These are phyloP conservation scores for Ptilonorhynchus violaceus DNA, from an alignment of 2,113 vertebrate species.

Conservation along the genomic window DNA sequence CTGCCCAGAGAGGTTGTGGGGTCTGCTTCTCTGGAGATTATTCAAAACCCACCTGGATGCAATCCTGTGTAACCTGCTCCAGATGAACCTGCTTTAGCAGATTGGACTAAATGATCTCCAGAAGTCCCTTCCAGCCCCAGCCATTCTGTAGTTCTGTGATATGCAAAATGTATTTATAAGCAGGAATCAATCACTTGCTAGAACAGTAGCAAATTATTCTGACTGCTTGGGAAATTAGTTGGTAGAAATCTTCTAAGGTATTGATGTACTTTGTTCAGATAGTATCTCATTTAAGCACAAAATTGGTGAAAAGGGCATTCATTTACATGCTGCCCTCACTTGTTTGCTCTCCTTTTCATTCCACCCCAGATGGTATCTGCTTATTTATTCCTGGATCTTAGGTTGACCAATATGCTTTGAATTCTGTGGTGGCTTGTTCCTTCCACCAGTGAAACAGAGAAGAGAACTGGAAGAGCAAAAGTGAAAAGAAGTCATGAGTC, in stretches of 20 bases:
- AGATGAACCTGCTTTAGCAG: not conserved
- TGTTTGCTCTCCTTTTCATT: not conserved
- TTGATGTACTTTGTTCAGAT: not conserved
- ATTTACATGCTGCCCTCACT: not conserved
- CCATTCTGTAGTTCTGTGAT: not conserved
- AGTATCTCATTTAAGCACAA: not conserved
- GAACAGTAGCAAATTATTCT: not conserved
- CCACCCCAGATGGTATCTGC: rapidly evolving
- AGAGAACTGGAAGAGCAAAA: not conserved
- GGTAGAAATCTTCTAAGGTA: not conserved
- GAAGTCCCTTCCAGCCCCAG: not conserved
- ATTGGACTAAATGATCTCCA: not conserved
- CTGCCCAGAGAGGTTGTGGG: not conserved
- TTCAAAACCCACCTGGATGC: not conserved
- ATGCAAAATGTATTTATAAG: not conserved
- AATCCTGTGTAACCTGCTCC: not conserved
- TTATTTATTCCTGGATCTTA: not conserved
- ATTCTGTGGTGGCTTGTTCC: not conserved
- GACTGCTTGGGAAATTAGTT: not conserved
- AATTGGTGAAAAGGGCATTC: not conserved
- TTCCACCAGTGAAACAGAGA: not conserved
- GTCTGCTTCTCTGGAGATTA: not conserved
- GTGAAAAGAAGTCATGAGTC: not conserved
- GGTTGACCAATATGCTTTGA: not conserved
- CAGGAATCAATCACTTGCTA: not conserved